A percentile compares a stretch with the other conserved stretches of the same genome.
phyloP scores from a whole-genome alignment of 2,888 invertebrate genomes.

The Tachina fera region DNA sequence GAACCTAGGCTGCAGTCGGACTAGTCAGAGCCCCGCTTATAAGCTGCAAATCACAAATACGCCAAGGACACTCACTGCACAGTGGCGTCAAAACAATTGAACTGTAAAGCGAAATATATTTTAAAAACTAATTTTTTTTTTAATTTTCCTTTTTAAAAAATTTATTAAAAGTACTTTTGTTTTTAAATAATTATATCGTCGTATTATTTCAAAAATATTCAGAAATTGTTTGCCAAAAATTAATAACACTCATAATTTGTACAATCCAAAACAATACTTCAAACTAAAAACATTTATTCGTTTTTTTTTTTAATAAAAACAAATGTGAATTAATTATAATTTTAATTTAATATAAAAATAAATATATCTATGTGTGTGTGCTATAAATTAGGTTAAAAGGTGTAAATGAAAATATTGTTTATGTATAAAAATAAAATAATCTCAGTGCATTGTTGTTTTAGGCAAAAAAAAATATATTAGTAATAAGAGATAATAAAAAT shows the following conservation, averaged over 20 bases:
- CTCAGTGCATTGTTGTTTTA: conserved; percentile 67
- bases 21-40: too few species aligned
- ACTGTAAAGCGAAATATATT: not conserved
- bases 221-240: not conserved
- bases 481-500: conserved; percentile 43
- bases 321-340: not conserved
- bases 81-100: not conserved
- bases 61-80: too few species aligned
- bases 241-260: conserved; percentile 12
- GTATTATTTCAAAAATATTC: not conserved
- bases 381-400: conserved; percentile 34
- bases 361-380: not conserved
- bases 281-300: conserved; percentile 41
- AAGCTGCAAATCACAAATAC: too few species aligned
- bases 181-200: not conserved
- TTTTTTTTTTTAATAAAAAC: conserved; percentile 6
- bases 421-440: conserved; percentile 57
- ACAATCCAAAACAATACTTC: conserved; percentile 20
- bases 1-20: too few species aligned
- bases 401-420: conserved; percentile 54
- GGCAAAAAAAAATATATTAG: conserved; percentile 19
- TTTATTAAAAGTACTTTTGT: not conserved
- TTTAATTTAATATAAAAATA: conserved; percentile 27
- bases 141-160: not conserved
- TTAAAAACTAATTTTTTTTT: not conserved